These are phyloP conservation scores for Lithodes maja DNA, from an alignment of 2,888 invertebrate species.

Conservation along the genomic window DNA sequence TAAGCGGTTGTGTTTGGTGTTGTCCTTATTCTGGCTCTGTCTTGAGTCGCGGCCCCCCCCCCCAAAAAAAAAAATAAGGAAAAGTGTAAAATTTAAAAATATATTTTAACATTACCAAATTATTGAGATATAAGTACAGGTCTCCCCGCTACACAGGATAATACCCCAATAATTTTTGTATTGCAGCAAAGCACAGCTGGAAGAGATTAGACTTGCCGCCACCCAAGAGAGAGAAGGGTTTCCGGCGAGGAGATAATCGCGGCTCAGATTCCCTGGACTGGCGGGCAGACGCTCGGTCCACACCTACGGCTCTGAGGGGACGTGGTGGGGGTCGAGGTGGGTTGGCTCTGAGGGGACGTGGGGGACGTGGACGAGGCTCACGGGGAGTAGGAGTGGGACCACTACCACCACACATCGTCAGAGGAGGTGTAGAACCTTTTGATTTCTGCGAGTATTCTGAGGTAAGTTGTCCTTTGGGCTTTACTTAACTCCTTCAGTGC, in stretches of 20 bases:
- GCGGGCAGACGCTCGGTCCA: slow-evolving; percentile 51
- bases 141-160: not conserved
- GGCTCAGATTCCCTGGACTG: slow-evolving; percentile 56
- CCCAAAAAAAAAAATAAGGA: no score
- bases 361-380: slow-evolving; percentile 70
- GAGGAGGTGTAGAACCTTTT: slow-evolving; percentile 74
- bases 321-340: slow-evolving; percentile 39
- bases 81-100: no score
- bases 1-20: slow-evolving; percentile 57
- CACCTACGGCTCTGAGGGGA: slow-evolving; percentile 34
- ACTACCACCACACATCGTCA: slow-evolving; percentile 61
- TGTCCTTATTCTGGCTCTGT: no score
- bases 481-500: not conserved
- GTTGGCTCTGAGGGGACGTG: slow-evolving; percentile 38
- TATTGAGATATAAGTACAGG: not conserved
- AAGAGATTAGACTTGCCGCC: slow-evolving; percentile 86
- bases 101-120: no score
- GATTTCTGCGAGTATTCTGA: slow-evolving; percentile 75
- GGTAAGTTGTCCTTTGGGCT: slow-evolving; percentile 67
- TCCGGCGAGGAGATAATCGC: slow-evolving; percentile 39
- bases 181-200: slow-evolving; percentile 85
- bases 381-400: slow-evolving; percentile 66
- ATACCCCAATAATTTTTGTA: not conserved
- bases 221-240: slow-evolving; percentile 57
- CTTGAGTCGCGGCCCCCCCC: no score